phyloP scores from a whole-genome alignment of 2,888 invertebrate genomes.

The Salticus scenicus region DNA sequence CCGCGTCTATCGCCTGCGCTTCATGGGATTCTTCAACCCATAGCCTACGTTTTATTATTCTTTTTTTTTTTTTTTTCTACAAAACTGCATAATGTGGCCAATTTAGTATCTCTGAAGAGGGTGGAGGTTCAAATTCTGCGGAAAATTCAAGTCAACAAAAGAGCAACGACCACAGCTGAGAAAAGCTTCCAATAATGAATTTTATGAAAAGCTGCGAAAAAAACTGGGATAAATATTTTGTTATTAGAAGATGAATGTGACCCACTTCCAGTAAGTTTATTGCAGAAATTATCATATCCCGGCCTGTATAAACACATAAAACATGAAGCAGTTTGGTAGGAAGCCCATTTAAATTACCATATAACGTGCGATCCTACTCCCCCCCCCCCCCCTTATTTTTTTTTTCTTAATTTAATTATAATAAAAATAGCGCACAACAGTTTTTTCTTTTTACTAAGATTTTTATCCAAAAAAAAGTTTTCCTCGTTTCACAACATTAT shows the following conservation, averaged over 20 bases:
- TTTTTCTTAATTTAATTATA: no score
- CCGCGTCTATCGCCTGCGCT: conserved; percentile 15
- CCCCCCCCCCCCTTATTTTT: no score
- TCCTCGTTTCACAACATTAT: no score
- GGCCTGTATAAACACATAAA: no score
- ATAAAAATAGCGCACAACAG: no score
- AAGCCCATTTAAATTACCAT: no score
- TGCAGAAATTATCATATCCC: no score
- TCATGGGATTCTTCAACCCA: not conserved
- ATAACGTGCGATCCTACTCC: no score
- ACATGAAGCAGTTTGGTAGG: no score
- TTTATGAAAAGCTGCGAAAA: not conserved
- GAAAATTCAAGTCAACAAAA: conserved; percentile 10
- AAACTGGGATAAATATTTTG: not conserved
- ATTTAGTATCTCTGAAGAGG: conserved; percentile 39
- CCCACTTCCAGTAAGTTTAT: not conserved
- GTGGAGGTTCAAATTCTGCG: conserved; percentile 14
- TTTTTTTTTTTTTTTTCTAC: conserved; percentile 14
- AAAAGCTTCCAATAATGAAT: not conserved
- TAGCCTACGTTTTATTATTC: conserved; percentile 20
- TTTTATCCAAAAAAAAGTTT: no score
- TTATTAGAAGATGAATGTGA: not conserved
- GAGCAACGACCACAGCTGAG: conserved; percentile 14
- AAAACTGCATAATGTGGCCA: conserved; percentile 46
- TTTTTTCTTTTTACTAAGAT: no score